Evolutionary conservation across 2,113 vertebrate genomes (phyloP), one percentile per base, ranked within the genome.

Genomic region (Sylvilagus bachmani): DNA sequence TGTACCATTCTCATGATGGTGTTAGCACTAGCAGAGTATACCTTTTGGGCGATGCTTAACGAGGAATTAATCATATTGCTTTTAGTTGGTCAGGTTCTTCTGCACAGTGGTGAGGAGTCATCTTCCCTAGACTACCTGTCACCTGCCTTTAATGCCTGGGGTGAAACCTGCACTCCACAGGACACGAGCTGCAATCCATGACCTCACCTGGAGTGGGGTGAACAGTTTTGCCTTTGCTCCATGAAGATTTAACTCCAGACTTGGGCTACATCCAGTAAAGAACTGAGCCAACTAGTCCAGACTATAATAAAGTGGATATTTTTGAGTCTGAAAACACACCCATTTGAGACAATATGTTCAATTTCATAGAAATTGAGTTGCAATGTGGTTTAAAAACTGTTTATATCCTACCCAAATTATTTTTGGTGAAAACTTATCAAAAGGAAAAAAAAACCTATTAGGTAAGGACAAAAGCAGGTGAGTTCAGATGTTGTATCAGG

Each of bases 21-120:
- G 2, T 31, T 62, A 25, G 24, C 92, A 87, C 67, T 81, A 87
- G 49, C 11, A 92, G 36, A 90, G 2, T 5, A 51, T 55, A 87
- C 44, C 90, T 83, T 89, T 17, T 82, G 62, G 25, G 62, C 64
- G 19, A 21, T 69, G 4, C 38, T 33, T 81, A 77, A 71, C 24
- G 88, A 33, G 81, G 77, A 88, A 71, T 77, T 38, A 80, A 81
- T 79, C 31, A 22, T 2, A 19, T 19, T 33, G 17, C 6, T 82
- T 66, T 75, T 22, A 5, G 7, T 29, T 78, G 21, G 25, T 75
- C 92, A 25, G 2, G 83, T 73, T 89, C 9, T 67, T 64, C 8
- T 25, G 61, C 6, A 22, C 16, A 44, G 0, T 14, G 6, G n/a
- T 38, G 24, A 13, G 17, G 0, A 73, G 3, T 4, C 4, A 1